These are phyloP conservation scores for Albula goreensis DNA, from an alignment of 2,113 vertebrate genomes.

Conservation along the genomic window DNA sequence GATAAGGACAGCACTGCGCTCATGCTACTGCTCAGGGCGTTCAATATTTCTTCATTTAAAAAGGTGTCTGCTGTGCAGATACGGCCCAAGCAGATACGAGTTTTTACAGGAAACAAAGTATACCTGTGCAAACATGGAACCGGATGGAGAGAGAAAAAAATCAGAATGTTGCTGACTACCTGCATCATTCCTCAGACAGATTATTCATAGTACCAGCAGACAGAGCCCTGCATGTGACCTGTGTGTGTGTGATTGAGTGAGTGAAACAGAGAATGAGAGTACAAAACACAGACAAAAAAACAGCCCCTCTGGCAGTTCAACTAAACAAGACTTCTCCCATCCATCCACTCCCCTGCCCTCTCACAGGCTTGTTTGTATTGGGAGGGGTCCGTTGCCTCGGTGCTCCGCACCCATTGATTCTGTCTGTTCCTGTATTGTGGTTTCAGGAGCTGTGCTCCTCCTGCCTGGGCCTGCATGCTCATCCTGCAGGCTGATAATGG, in stretches of 20 bases:
- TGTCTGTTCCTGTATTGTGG: constrained; percentile 62
- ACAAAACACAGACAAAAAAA: background rate
- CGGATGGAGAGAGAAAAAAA: background rate
- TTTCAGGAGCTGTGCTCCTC: background rate
- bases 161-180: background rate
- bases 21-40: no score
- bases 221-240: background rate
- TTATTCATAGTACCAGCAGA: background rate
- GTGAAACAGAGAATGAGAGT: background rate
- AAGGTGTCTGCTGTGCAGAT: no score
- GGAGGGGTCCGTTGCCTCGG: constrained; percentile 52
- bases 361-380: constrained; percentile 57
- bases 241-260: background rate
- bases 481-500: constrained; percentile 60
- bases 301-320: constrained; percentile 23
- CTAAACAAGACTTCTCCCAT: constrained; percentile 26
- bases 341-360: background rate
- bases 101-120: background rate
- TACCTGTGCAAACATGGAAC: background rate
- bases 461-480: background rate
- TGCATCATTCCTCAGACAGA: background rate
- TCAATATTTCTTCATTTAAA: no score
- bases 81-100: background rate
- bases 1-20: no score
- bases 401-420: constrained; percentile 56